Evolutionary conservation across 2,113 vertebrate species (phyloP), one percentile per base, ranked within the genome.

Genomic region (Cnemophilus loriae): DNA sequence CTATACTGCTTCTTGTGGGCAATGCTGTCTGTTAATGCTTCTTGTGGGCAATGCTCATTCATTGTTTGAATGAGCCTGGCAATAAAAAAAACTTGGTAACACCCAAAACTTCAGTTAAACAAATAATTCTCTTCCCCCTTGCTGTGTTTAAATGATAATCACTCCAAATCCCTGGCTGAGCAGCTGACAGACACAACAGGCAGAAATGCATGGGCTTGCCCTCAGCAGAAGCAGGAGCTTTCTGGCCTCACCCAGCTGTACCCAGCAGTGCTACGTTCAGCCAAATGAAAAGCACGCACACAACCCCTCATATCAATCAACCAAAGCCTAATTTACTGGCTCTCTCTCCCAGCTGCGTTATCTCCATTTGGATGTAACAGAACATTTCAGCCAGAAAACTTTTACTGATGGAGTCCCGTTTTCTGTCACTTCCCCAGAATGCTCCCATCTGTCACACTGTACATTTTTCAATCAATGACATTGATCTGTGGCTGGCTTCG

Each of bases 41-140:
- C 77, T 49, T 57, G 35, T 65, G 57, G 28, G 69, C 44, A 60
- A 33, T 16, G 39, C 74, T 63, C 37, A n/a, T n/a, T n/a, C n/a
- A n/a, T n/a, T n/a, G n/a, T n/a, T n/a, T 61, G n/a, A 89, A 65
- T 28, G 17, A 88, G 67, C 47, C 17, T 50, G 50, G 46, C 10
- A 87, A 95, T 47, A 61, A 89, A 73, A 55, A 57, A 37, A 39
- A 28, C 57, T 65, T 57, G 42, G 33, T 61, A 80, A 84, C 75
- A 94, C 59, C 63, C 63, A 59, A 65, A 78, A 79, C 28, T 93
- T 80, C 82, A 65, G 59, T 80, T 91, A 86, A 90, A 89, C 41
- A 86, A 90, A 32, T 39, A 89, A 81, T 79, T 89, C n/a, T 85
- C 39, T 73, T 90, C 7, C 6, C 23, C 22, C 16, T 68, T 55